phyloP scores from a whole-genome alignment of 1,140 invertebrate genomes.

The Drosophila kohkoa region DNA sequence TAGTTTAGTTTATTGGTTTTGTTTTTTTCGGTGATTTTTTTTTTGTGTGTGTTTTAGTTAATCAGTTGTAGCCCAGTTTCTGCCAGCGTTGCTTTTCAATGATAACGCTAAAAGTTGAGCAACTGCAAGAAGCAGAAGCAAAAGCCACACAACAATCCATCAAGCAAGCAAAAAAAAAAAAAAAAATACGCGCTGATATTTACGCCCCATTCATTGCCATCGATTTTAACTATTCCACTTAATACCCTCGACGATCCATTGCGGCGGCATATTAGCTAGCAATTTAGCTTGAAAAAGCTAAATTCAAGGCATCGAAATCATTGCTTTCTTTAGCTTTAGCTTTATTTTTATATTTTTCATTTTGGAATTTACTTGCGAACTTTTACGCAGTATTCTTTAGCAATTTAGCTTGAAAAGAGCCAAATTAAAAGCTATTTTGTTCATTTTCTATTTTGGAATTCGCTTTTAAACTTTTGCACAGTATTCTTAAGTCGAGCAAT shows the following conservation, averaged over 20 bases:
- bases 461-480: no score
- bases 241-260: conserved; percentile 6
- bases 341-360: no score
- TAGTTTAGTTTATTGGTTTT: conserved; percentile 52
- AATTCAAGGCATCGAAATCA: no score
- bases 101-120: conserved; percentile 22
- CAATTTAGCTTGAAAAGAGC: no score
- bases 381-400: no score
- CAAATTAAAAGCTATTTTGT: no score
- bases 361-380: no score
- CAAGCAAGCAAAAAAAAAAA: background rate
- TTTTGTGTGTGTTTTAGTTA: conserved; percentile 25
- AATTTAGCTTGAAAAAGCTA: background rate
- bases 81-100: conserved; percentile 11
- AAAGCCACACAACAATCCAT: conserved; percentile 10
- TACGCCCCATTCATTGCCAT: conserved; percentile 12
- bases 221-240: conserved; percentile 9
- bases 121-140: background rate
- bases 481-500: no score
- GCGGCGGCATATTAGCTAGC: background rate
- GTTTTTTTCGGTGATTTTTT: background rate
- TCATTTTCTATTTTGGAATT: no score
- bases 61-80: conserved; percentile 47
- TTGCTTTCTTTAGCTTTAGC: background rate
- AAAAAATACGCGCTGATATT: conserved; percentile 15